Percentiles rank a stretch among this genome's conserved stretches.
These are phyloP conservation scores for Grantiella picta DNA, from an alignment of 2,113 vertebrate genomes.

Conservation along the genomic window DNA sequence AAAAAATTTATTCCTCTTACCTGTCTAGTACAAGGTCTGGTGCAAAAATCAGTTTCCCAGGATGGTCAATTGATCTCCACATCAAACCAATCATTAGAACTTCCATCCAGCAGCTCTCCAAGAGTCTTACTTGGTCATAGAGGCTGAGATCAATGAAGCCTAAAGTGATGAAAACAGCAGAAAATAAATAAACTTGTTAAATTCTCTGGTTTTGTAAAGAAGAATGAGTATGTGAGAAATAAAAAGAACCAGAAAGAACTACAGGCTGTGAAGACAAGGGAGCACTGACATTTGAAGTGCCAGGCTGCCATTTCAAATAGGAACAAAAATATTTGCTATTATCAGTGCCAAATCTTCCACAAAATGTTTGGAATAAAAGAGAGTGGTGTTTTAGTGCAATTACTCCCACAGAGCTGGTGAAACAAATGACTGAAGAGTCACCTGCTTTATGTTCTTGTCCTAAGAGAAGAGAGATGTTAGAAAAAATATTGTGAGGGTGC, in stretches of 20 bases:
- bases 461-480: neutral
- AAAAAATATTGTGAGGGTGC: neutral
- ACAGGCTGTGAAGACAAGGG: neutral
- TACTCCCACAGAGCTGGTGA: neutral
- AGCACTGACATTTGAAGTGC: neutral
- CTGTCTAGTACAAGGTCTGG: slow-evolving; percentile 92
- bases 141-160: slow-evolving; percentile 91
- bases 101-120: slow-evolving; percentile 97
- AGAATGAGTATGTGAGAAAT: neutral
- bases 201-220: neutral
- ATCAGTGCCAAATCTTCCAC: neutral
- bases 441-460: neutral
- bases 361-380: neutral
- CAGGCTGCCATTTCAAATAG: neutral
- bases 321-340: neutral
- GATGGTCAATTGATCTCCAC: slow-evolving; percentile 95
- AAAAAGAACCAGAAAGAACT: neutral
- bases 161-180: slow-evolving; percentile 50
- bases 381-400: neutral
- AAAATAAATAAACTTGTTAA: neutral
- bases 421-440: neutral
- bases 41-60: slow-evolving; percentile 94
- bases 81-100: slow-evolving; percentile 96
- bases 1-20: slow-evolving; percentile 65
- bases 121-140: slow-evolving; percentile 89